A percentile compares a stretch with the other conserved stretches of the same genome.
Conservation (phyloP, 92 coral and sea anemone genomes). For the Pocillopora meandrina region DNA sequence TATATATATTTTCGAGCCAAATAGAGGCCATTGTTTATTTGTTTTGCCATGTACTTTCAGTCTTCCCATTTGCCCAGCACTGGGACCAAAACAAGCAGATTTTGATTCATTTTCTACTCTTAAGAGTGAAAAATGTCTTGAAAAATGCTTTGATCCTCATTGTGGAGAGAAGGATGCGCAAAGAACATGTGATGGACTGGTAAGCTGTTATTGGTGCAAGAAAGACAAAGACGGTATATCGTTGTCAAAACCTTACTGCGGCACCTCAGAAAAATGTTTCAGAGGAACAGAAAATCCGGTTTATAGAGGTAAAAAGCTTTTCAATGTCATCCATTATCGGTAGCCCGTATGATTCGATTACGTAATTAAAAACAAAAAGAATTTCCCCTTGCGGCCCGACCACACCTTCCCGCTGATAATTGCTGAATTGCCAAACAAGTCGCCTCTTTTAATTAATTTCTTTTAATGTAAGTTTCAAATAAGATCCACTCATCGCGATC, state of each 20-base stretch:
- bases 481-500: no score
- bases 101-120: not conserved
- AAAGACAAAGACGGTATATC: conserved; percentile 30
- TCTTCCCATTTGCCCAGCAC: conserved; percentile 30
- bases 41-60: not conserved
- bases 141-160: conserved; percentile 55
- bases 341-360: not conserved
- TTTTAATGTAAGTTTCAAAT: no score
- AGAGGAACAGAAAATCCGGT: conserved; percentile 30
- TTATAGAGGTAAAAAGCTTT: not conserved
- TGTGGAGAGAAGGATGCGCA: conserved; percentile 25
- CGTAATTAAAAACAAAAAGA: not conserved
- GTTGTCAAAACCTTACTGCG: conserved; percentile 44
- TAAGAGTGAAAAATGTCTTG: not conserved
- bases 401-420: no score
- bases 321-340: not conserved
- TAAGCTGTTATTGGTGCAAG: conserved; percentile 66
- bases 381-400: no score
- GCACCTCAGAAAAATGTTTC: conserved; percentile 41
- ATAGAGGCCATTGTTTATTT: no score
- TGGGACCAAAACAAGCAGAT: not conserved
- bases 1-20: no score
- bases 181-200: conserved; percentile 48
- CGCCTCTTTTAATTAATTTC: no score
- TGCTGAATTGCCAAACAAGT: no score